Percentiles rank a stretch among this genome's conserved stretches.
Evolutionary conservation across 1,140 invertebrate genomes (phyloP).

Genomic region (Leptopilina clavipes): DNA sequence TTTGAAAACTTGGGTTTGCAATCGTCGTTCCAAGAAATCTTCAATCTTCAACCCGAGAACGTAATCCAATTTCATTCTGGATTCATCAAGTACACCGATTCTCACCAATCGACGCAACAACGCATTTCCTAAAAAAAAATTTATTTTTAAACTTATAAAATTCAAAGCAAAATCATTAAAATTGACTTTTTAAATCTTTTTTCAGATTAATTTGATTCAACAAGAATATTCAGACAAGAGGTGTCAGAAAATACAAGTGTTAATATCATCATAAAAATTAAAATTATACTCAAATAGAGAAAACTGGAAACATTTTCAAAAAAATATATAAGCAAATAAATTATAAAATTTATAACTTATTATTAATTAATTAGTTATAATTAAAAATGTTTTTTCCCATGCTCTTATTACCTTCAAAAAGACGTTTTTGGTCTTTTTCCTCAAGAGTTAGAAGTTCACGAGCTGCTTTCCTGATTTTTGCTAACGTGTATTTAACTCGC

Average conservation of each 20-base stretch:
- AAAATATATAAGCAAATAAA: no score
- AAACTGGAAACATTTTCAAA: no score
- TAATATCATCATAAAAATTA: constrained; percentile 58
- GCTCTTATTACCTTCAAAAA: constrained; percentile 99
- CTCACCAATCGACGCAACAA: constrained; percentile 97
- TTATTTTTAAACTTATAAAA: no score
- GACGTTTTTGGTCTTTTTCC: constrained; percentile 96
- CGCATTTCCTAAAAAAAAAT: constrained; percentile 96
- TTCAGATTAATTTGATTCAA: constrained; percentile 66
- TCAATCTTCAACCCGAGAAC: constrained; percentile 98
- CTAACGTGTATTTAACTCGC: constrained; percentile 98
- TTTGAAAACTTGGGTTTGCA: constrained; percentile 99
- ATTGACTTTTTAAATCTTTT: constrained; percentile 19
- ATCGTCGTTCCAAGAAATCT: constrained; percentile 99
- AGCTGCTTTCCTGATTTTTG: constrained; percentile 99
- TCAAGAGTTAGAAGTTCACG: constrained; percentile 98
- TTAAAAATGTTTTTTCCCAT: no score
- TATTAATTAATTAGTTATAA: no score
- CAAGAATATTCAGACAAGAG: constrained; percentile 82
- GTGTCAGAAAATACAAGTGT: constrained; percentile 79
- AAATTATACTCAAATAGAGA: no score
- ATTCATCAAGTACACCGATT: constrained; percentile 97
- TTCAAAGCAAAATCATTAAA: neutral
- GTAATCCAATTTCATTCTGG: constrained; percentile 99
- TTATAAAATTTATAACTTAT: no score